Conservation (phyloP, 2,888 invertebrate species). For the Yponomeuta evonymella region DNA sequence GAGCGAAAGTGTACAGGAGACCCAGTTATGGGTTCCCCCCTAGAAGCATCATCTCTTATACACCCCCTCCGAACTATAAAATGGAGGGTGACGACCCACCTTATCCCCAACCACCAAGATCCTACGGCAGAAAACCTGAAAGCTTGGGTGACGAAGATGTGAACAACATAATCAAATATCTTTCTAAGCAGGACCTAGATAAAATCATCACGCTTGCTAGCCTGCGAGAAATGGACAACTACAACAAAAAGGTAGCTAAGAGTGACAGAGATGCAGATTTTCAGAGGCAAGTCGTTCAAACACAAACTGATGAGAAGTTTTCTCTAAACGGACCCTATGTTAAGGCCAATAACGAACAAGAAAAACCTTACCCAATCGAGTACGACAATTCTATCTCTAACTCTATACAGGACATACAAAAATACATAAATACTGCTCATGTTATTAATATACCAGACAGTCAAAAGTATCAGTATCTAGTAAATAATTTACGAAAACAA, state of each 20-base stretch:
- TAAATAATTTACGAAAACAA: too few species aligned
- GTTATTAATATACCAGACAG: background rate
- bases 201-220: conserved; percentile 52
- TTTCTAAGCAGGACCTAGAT: conserved; percentile 59
- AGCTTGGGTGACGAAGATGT: conserved; percentile 56
- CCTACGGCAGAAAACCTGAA: conserved; percentile 37
- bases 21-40: conserved; percentile 39
- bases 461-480: background rate
- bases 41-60: conserved; percentile 44
- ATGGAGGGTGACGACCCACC: conserved; percentile 35
- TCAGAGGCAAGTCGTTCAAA: conserved; percentile 15
- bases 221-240: conserved; percentile 30
- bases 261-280: background rate
- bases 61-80: conserved; percentile 50
- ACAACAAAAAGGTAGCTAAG: background rate
- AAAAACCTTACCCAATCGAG: background rate
- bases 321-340: conserved; percentile 24
- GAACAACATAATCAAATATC: conserved; percentile 52
- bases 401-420: background rate
- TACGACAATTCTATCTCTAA: background rate
- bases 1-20: conserved; percentile 33
- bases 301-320: conserved; percentile 25
- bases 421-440: background rate
- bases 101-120: conserved; percentile 20
- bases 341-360: conserved; percentile 16